Percentiles rank a stretch among this genome's conserved stretches.
Evolutionary conservation across 2,888 invertebrate genomes (phyloP).

Genomic region (Hydriomena furcata): DNA sequence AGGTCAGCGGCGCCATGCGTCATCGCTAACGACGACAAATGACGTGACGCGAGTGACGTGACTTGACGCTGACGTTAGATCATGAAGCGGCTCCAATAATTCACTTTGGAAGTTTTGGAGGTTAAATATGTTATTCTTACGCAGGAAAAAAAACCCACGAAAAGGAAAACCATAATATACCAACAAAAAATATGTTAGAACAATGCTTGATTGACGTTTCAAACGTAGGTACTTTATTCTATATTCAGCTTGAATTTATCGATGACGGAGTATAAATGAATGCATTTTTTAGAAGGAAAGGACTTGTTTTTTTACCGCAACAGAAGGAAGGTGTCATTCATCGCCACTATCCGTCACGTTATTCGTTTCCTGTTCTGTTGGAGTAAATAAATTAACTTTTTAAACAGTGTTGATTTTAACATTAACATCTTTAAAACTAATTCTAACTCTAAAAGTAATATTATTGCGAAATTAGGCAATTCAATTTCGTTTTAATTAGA

Average conservation of each 20-base stretch:
- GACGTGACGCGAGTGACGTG: conserved; percentile 63
- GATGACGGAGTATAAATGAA: conserved; percentile 35
- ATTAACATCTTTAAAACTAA: conserved; percentile 35
- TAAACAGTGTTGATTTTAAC: conserved; percentile 47
- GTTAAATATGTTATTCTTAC: neutral
- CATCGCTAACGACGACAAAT: conserved; percentile 83
- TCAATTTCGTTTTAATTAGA: no score
- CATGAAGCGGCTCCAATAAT: conserved; percentile 8
- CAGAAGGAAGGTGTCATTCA: conserved; percentile 78
- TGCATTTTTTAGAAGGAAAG: conserved; percentile 41
- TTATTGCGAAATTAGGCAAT: no score
- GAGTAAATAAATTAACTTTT: conserved; percentile 65
- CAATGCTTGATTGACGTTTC: conserved; percentile 16
- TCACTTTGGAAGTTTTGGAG: neutral
- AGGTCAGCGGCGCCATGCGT: conserved; percentile 78
- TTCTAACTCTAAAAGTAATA: neutral
- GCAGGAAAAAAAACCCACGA: neutral
- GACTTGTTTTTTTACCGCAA: conserved; percentile 64
- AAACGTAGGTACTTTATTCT: conserved; percentile 19
- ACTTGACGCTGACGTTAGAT: conserved; percentile 35
- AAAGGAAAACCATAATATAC: conserved; percentile 4
- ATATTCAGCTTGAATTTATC: conserved; percentile 27
- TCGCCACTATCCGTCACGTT: conserved; percentile 72
- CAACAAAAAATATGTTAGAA: neutral
- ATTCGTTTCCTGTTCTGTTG: conserved; percentile 67